Base-by-base conservation (phyloP, 2,888 invertebrate species). In the Conus canariensis region DNA sequence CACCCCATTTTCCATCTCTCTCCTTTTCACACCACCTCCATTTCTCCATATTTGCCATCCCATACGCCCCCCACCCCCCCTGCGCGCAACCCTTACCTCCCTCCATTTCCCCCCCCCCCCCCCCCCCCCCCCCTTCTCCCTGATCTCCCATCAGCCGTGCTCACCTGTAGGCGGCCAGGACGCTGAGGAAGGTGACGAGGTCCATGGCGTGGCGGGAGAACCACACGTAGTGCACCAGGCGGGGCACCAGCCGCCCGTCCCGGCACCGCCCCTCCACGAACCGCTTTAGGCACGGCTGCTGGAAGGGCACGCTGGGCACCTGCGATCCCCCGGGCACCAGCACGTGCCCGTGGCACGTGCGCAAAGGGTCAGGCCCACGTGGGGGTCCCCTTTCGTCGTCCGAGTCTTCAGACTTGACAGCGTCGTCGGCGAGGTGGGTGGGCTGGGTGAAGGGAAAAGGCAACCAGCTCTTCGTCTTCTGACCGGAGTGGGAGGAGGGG, bases 191-290 rank as follows among this genome's bases (percentile, higher is more conserved):
- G 77, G 93, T 91, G 56, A 92, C 91, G 64, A 94, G 92, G 45
- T 92, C 92, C 86, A 94, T 91, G 16, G 93, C 90, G 56, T 90
- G 91, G 25, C 91, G 93, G 12, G 92, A 92, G 85, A 94, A 94
- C 94, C 94, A 94, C 10, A 94, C 93, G 74, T 94, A 94, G 87
- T 94, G 94, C 9, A 94, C 93, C 14, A 94, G 90, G 80, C 93
- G 94, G n/a, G 94, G 94, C 56, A 93, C 93, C 19, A 85, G 82
- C 19, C 67, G 56, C 6, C 90, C 87, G 45, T 89, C 91, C 22
- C 74, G 91, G 60, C 93, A 93, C 14, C 88, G 90, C 74, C 64
- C 67, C 80, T 90, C 87, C 7, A 92, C 89, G 59, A 92, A 90
- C 70, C 89, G 91, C 45, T 89, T 87, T 3, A 93, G 91, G 85